phyloP scores from a whole-genome alignment of 2,113 vertebrate genomes.

The Cebus imitator region DNA sequence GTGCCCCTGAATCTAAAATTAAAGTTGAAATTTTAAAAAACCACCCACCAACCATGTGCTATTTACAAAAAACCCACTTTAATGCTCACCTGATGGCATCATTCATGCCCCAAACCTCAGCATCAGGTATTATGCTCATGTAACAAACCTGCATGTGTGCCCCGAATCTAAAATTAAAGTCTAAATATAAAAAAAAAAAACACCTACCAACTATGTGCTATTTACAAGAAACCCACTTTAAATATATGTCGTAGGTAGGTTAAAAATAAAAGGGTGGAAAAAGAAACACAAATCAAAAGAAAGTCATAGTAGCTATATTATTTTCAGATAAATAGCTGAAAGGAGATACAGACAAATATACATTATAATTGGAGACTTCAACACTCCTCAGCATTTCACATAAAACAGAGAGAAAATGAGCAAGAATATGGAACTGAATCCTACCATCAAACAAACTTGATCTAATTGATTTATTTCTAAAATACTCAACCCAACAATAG shows the following conservation, averaged over 20 bases:
- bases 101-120: no score
- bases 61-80: neutral
- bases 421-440: neutral
- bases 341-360: neutral
- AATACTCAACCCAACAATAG: neutral
- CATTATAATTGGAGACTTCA: neutral
- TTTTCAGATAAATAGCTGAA: neutral
- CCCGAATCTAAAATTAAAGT: no score
- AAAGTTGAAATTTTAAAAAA: neutral
- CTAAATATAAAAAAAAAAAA: neutral
- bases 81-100: neutral
- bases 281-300: neutral
- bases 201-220: neutral
- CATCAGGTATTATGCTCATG: no score
- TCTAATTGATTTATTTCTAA: neutral
- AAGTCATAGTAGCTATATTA: neutral
- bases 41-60: neutral
- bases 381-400: neutral
- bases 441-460: neutral
- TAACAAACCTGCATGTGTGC: no score
- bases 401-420: neutral
- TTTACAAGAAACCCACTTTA: neutral
- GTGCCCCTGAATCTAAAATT: no score
- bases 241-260: neutral
- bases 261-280: neutral